Base-by-base conservation (phyloP, 2,888 invertebrate genomes). In the Tiphia femorata region DNA sequence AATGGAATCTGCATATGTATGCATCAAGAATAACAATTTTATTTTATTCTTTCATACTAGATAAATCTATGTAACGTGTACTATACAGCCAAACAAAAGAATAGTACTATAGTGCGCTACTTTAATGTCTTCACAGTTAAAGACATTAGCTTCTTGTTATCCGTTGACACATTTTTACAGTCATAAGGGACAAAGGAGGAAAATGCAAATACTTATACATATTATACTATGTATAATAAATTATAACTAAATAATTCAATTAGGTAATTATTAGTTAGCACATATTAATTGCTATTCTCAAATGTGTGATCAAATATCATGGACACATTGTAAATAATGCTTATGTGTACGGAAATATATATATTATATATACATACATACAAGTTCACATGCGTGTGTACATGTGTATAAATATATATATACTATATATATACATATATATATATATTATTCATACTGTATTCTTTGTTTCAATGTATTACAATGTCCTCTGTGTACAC, bases 201-300 rank as follows among this genome's bases (percentile, higher is more conserved):
- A 43, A 33, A 72, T 70, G 58, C 64, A 58, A 66, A 61, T 60
- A 66, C 68, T 68, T 68, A 69, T n/a, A n/a, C n/a, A n/a, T n/a
- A n/a, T n/a, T n/a, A n/a, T 66, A 73, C 61, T 70, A 73, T 72
- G 71, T 72, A 73, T 73, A 70, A 72, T 72, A 72, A n/a, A 62
- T 58, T 66, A 63, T 55, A 35, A 65, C 41, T 60, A 57, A 70
- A 58, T 55, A 50, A 56, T 68, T 57, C 25, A 58, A 56, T 53
- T 71, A 72, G 67, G 43, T 67, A 62, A 72, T 63, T 14, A 67
- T 47, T 70, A 70, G 71, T 49, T 71, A 71, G 61, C 50, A 52
- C 47, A 54, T 59, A 63, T 64, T 66, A 62, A 65, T 65, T 55
- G 58, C 57, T 70, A 60, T 63, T 65, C 50, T 46, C 53, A 43